Conservation (phyloP, 2,797 vertebrate species). For the Gobio occitaniae region DNA sequence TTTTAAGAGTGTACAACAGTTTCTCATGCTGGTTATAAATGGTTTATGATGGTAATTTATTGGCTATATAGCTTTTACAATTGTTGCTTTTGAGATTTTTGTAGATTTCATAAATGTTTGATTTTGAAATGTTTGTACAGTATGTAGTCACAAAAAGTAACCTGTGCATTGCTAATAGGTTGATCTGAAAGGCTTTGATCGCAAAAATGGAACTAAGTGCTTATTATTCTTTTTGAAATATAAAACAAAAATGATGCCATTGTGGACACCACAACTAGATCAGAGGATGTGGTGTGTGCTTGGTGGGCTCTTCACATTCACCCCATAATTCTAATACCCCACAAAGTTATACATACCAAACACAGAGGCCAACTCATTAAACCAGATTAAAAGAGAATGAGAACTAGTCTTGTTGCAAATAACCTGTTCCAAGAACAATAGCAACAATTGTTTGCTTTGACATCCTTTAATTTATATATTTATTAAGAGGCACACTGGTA, state of each 20-base stretch:
- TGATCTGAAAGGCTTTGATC: neutral
- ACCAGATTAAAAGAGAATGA: slow-evolving; percentile 50
- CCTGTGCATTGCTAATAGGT: neutral
- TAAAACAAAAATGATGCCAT: neutral
- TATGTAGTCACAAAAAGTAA: neutral
- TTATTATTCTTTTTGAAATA: neutral
- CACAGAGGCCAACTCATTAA: slow-evolving; percentile 39
- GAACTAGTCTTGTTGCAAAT: slow-evolving; percentile 45
- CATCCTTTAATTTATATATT: slow-evolving; percentile 57
- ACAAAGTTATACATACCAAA: slow-evolving; percentile 11
- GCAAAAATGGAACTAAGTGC: neutral
- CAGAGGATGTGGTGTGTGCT: neutral
- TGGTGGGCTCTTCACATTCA: neutral
- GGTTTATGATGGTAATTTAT: neutral
- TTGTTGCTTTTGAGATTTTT: neutral
- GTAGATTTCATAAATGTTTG: neutral
- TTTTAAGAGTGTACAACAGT: neutral
- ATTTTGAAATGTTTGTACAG: neutral
- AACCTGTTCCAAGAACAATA: slow-evolving; percentile 51
- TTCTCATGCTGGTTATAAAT: neutral
- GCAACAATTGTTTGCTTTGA: slow-evolving; percentile 57
- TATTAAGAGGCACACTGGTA: slow-evolving; percentile 54
- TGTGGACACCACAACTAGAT: neutral
- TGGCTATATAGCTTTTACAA: neutral
- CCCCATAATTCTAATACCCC: neutral